Percentiles rank a stretch among this genome's conserved stretches.
phyloP scores from a whole-genome alignment of 2,797 vertebrate species.

The Poeciliopsis turneri region DNA sequence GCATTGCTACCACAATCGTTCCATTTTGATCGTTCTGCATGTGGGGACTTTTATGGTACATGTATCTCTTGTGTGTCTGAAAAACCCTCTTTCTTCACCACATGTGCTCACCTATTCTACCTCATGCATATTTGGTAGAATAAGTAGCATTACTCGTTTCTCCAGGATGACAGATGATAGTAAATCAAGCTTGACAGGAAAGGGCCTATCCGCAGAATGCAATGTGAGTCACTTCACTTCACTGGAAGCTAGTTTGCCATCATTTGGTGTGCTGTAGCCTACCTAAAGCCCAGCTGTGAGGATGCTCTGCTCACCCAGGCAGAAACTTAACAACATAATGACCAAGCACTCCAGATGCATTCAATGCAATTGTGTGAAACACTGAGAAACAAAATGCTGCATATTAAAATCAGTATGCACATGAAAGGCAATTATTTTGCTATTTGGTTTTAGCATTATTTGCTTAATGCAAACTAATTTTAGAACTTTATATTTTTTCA shows the following conservation, averaged over 20 bases:
- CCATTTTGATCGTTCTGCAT: constrained; percentile 23
- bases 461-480: not conserved
- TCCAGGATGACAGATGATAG: constrained; percentile 58
- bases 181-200: constrained; percentile 69
- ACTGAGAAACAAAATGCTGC: constrained; percentile 1
- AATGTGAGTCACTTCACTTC: constrained; percentile 72
- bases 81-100: constrained; percentile 25
- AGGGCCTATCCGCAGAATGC: constrained; percentile 60
- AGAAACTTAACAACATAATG: constrained; percentile 71
- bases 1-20: constrained; percentile 22
- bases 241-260: constrained; percentile 65
- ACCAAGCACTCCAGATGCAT: constrained; percentile 58
- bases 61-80: constrained; percentile 26
- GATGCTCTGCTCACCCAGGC: constrained; percentile 66
- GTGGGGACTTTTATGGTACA: constrained; percentile 21
- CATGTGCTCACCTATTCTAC: constrained; percentile 52
- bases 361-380: constrained; percentile 21
- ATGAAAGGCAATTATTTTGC: not conserved
- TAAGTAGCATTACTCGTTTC: constrained; percentile 54
- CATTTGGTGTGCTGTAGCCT: constrained; percentile 61
- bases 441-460: not conserved
- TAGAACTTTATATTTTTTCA: not conserved
- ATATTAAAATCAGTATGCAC: not conserved
- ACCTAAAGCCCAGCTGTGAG: constrained; percentile 67
- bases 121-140: constrained; percentile 61